Percentiles rank a stretch among this genome's conserved stretches.
Conservation (phyloP, 1,140 invertebrate genomes). For the Scaptodrosophila lebanonensis region DNA sequence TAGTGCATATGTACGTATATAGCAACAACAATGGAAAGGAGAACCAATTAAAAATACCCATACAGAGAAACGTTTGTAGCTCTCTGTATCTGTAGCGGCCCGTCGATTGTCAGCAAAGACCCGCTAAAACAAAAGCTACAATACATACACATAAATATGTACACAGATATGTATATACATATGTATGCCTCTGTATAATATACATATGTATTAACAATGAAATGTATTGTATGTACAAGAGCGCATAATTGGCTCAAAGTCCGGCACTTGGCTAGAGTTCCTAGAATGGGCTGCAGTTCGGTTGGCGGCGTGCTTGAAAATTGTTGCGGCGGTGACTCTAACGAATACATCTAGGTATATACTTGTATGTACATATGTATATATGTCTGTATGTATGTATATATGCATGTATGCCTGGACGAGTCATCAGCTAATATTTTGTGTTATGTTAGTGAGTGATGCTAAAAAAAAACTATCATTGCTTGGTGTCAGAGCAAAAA, state of each 20-base stretch:
- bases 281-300: too few relatives aligned
- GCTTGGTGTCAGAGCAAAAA: too few relatives aligned
- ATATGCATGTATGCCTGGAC: not conserved
- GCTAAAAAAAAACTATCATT: too few relatives aligned
- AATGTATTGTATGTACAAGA: slow-evolving; percentile 7
- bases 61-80: not conserved
- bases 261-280: slow-evolving; percentile 8
- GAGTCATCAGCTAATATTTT: too few relatives aligned
- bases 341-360: too few relatives aligned
- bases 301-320: too few relatives aligned
- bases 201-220: slow-evolving; percentile 13
- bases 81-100: not conserved
- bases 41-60: slow-evolving; percentile 45
- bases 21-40: slow-evolving; percentile 42
- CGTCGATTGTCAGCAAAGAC: slow-evolving; percentile 16
- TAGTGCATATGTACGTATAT: too few relatives aligned
- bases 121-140: slow-evolving; percentile 6
- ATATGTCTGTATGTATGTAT: not conserved
- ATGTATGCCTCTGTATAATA: too few relatives aligned
- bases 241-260: slow-evolving; percentile 29
- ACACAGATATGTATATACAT: too few relatives aligned
- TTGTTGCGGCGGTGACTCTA: too few relatives aligned
- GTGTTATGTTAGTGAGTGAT: too few relatives aligned
- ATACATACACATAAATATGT: slow-evolving; percentile 1
- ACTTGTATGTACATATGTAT: not conserved